Evolutionary conservation across 2,113 vertebrate species (phyloP).

Genomic region (Paradoxurus hermaphroditus): DNA sequence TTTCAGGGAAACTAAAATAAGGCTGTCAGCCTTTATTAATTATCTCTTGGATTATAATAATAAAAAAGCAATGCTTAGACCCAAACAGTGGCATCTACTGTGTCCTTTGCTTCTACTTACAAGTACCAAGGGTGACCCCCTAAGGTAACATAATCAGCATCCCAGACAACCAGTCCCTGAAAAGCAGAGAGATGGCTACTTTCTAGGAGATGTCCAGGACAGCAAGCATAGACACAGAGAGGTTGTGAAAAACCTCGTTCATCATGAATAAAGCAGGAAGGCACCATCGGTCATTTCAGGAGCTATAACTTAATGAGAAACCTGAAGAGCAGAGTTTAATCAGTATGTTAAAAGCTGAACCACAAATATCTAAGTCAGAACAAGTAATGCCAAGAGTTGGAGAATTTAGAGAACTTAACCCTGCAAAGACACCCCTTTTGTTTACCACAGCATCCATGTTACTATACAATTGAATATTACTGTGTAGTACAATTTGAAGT

Average conservation of each 20-base stretch:
- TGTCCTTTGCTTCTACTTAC: neutral
- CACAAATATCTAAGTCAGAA: neutral
- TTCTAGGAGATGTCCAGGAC: neutral
- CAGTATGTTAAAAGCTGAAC: neutral
- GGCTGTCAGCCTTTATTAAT: slow-evolving; percentile 29
- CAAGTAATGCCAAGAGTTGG: neutral
- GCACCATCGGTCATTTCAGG: neutral
- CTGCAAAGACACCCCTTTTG: neutral
- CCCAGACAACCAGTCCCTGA: neutral
- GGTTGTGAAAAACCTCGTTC: neutral
- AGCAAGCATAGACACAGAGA: neutral
- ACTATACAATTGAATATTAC: neutral
- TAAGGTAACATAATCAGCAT: neutral
- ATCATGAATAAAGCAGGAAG: neutral
- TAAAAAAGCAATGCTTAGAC: neutral
- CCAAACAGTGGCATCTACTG: neutral
- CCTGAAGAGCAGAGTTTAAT: neutral
- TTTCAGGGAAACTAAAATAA: slow-evolving; percentile 37
- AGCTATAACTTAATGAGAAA: neutral
- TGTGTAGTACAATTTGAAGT: no score
- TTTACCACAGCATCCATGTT: neutral
- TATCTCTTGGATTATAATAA: neutral
- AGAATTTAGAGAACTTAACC: neutral
- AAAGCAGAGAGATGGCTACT: neutral
- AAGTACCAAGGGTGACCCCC: neutral